Conservation (phyloP, 1,140 invertebrate genomes). For the Bacillus rossius region DNA sequence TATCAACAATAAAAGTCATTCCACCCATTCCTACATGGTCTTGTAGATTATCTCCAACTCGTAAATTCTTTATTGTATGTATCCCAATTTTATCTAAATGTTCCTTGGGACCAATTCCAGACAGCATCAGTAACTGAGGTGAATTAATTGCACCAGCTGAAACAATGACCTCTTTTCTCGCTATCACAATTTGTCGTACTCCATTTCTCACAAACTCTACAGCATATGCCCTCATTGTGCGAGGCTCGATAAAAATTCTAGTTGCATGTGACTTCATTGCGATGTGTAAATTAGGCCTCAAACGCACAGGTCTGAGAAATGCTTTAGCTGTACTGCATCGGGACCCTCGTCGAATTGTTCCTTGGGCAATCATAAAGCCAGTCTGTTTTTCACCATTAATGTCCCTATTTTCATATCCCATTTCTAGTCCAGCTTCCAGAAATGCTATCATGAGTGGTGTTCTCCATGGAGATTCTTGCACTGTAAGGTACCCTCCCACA, state of each 20-base stretch:
- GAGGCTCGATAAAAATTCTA: slow-evolving; percentile 61
- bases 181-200: slow-evolving; percentile 54
- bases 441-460: slow-evolving; percentile 75
- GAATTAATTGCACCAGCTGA: slow-evolving; percentile 58
- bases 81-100: slow-evolving; percentile 68
- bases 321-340: slow-evolving; percentile 89
- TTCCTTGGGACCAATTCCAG: slow-evolving; percentile 73
- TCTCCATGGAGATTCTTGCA: slow-evolving; percentile 79
- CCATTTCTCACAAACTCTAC: slow-evolving; percentile 71
- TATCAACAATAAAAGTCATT: slow-evolving; percentile 68
- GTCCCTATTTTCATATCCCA: slow-evolving; percentile 83
- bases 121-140: slow-evolving; percentile 80
- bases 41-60: slow-evolving; percentile 46
- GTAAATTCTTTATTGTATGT: slow-evolving; percentile 64
- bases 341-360: slow-evolving; percentile 76
- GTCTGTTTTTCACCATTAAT: slow-evolving; percentile 79
- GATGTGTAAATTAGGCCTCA: slow-evolving; percentile 71
- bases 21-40: slow-evolving; percentile 80
- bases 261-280: slow-evolving; percentile 72
- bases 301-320: slow-evolving; percentile 71
- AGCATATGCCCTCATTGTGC: slow-evolving; percentile 62
- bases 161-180: slow-evolving; percentile 60
- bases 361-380: slow-evolving; percentile 86
- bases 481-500: slow-evolving; percentile 68
- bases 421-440: slow-evolving; percentile 77